Evolutionary conservation across 2,888 invertebrate species (phyloP), one percentile per base, ranked within the genome.

Genomic region (Drosophila suboccidentalis): DNA sequence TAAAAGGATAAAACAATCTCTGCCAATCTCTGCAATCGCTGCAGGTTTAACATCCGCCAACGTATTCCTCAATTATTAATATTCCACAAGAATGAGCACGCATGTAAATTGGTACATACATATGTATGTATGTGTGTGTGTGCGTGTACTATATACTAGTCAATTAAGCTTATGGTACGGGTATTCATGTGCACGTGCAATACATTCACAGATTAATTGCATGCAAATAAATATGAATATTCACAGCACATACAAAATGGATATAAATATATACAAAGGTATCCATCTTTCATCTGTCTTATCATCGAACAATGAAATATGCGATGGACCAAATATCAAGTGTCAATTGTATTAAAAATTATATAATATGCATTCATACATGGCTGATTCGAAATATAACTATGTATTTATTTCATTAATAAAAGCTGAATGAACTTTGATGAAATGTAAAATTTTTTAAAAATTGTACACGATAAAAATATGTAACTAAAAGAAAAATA

Each of bases 31-130:
- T 63, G 62, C 39, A 44, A 46, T 50, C 51, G 51, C 15, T 43
- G 51, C 51, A 46, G 51, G 32, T 53, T 60, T 60, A 53, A 66
- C 65, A 60, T 66, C 41, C 61, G 53, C 47, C 39, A 46, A 17
- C 53, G 66, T 53, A 51, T 55, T 71, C 60, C 53, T 51, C 60
- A 63, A 54, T 69, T 64, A 69, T 69, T 64, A 69, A 69, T 69
- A 69, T 59, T 58, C 64, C 64, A 43, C 62, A 62, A 54, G 59
- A 46, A 53, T 67, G 54, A 36, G 51, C 53, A 59, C 32, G 29
- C 29, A 51, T 61, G n/a, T 67, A 43, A 5, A 32, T 34, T 15
- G 17, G 19, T 38, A 17, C 22, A 22, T 13, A 50, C 11, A 5
- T 11, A 39, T 3, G 10, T 32, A 17, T 32, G 11, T 51, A 32